Evolutionary conservation across 1,140 invertebrate species (phyloP), one percentile per base, ranked within the genome.

Genomic region (Cyclina sinensis): DNA sequence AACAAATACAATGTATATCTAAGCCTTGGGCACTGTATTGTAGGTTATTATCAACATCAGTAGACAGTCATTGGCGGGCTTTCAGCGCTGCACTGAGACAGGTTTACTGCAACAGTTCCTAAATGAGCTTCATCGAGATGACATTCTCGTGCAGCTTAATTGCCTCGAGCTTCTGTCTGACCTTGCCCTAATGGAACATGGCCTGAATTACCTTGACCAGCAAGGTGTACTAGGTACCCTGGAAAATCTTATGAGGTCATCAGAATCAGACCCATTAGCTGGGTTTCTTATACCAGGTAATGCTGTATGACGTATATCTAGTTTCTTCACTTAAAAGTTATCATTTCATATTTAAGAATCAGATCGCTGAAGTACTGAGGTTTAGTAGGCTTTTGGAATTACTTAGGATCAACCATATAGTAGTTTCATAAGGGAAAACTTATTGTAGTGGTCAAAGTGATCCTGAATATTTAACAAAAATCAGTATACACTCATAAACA

Each of bases 61-160:
- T 39, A 96, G 95, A 81, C 94, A 95, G 78, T 97, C 97, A 9
- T 94, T 96, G 62, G 94, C 96, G 14, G 95, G 96, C 16, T 95
- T 98, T 11, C 95, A 96, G 62, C 93, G 96, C 24, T 96, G 97
- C 24, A 94, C 95, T 93, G 57, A 95, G 30, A 95, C 96, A 65
- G 97, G 97, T 21, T 97, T 98, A 48, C 93, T 98, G 43, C 95
- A 97, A 21, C 96, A 96, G 51, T 96, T 98, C 62, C 92, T 98
- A 32, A 94, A 96, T 39, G 97, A 98, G 92, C 91, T 98, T 11
- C 89, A 94, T 43, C 96, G 96, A 73, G 95, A 97, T 30, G 98
- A 98, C 95, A 95, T 98, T 62, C 94, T 98, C 46, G 94, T 98
- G 21, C 97, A 98, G 93, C 95, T 98, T 68, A 98, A 98, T 93